Conservation (phyloP, 2,888 invertebrate genomes). For the Oxystoma pomonae region DNA sequence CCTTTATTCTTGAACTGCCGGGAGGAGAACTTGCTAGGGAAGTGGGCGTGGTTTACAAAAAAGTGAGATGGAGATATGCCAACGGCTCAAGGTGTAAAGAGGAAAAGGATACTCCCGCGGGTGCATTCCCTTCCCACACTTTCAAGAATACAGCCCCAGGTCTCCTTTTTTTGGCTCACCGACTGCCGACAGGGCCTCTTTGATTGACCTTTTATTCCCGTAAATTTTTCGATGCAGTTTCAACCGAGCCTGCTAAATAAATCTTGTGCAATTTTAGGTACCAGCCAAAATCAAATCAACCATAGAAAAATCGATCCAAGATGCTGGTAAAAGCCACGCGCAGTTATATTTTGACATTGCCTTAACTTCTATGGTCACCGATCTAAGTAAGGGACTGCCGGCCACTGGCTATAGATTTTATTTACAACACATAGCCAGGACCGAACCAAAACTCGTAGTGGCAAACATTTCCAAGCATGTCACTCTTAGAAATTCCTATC, state of each 20-base stretch:
- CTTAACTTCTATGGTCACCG: constrained; percentile 65
- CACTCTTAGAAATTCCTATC: constrained; percentile 67
- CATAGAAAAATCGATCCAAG: constrained; percentile 52
- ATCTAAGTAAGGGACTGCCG: constrained; percentile 64
- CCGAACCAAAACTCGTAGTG: constrained; percentile 60
- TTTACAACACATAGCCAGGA: constrained; percentile 64
- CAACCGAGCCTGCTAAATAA: too few relatives aligned
- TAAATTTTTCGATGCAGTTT: too few relatives aligned
- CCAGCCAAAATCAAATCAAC: constrained; percentile 41
- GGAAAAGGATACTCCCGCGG: too few relatives aligned
- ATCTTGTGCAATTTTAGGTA: constrained; percentile 37
- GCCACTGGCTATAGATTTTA: constrained; percentile 68
- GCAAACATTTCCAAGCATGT: constrained; percentile 60
- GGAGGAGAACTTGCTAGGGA: too few relatives aligned
- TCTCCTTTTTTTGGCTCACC: constrained; percentile 26
- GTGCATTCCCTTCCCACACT: too few relatives aligned
- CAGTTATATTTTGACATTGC: constrained; percentile 69
- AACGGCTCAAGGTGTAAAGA: too few relatives aligned
- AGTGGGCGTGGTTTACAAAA: too few relatives aligned
- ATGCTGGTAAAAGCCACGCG: constrained; percentile 59
- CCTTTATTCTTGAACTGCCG: too few relatives aligned
- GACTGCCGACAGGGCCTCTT: too few relatives aligned
- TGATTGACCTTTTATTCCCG: too few relatives aligned
- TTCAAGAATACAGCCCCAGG: constrained; percentile 26
- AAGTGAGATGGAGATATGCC: too few relatives aligned